These are phyloP conservation scores for Ardeotis arabs DNA, from an alignment of 2,113 vertebrate genomes.

Conservation along the genomic window DNA sequence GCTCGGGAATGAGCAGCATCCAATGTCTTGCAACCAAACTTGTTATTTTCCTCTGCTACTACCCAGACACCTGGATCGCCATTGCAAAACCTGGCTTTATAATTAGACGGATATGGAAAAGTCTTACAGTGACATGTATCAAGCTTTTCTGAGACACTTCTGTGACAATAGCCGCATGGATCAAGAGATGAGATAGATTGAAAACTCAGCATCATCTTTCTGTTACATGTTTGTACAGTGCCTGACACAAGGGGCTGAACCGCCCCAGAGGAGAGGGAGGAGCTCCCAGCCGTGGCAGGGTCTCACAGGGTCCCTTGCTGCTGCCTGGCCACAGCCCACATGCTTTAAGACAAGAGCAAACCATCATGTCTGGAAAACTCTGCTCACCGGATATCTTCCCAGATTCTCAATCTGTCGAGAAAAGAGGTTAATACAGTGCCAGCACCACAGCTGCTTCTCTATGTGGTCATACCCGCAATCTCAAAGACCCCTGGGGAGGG, in stretches of 20 bases:
- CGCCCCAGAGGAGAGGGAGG: background rate
- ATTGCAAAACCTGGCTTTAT: background rate
- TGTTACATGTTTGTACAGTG: background rate
- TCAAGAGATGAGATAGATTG: background rate
- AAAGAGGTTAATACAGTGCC: background rate
- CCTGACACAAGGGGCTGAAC: background rate
- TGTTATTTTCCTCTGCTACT: background rate
- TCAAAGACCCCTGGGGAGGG: background rate
- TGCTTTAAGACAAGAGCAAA: background rate
- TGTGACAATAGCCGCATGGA: background rate
- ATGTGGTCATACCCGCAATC: accelerated
- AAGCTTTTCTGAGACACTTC: background rate
- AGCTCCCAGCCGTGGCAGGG: background rate
- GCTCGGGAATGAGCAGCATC: background rate
- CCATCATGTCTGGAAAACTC: background rate
- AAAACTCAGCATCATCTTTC: background rate
- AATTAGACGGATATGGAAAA: background rate
- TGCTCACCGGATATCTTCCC: background rate
- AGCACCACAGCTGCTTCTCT: background rate
- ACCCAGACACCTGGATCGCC: background rate
- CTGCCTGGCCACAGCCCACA: background rate
- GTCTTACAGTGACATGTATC: accelerated
- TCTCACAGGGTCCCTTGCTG: background rate
- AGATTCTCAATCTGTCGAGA: background rate
- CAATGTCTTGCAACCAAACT: background rate